Conservation (phyloP, 2,797 vertebrate genomes). For the Anisognathus igniventris region DNA sequence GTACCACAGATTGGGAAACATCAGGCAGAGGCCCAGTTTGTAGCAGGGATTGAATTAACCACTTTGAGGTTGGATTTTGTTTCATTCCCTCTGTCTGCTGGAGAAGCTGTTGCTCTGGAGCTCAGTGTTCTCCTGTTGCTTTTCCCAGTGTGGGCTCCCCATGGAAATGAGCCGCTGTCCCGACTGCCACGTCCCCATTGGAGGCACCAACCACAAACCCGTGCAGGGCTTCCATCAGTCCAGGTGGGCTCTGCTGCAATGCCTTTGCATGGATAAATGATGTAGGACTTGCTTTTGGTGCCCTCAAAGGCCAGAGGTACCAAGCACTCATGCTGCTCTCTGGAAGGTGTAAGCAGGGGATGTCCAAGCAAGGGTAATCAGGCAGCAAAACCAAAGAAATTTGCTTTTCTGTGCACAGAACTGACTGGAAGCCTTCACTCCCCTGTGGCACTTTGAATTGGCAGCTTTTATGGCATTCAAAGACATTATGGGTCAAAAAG, state of each 20-base stretch:
- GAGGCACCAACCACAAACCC: slow-evolving; percentile 70
- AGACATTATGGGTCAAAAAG: neutral
- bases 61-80: neutral
- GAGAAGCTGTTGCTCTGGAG: neutral
- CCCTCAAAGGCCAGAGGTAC: neutral
- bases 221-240: slow-evolving; percentile 9
- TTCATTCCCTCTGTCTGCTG: neutral
- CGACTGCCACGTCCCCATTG: slow-evolving; percentile 77
- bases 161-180: slow-evolving; percentile 72
- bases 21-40: neutral
- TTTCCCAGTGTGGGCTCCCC: slow-evolving; percentile 84
- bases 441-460: neutral
- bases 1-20: neutral
- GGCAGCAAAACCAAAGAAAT: neutral
- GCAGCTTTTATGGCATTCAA: neutral
- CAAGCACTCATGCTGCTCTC: neutral
- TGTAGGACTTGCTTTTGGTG: neutral
- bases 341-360: neutral
- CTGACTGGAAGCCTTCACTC: neutral
- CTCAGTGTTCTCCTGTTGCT: neutral
- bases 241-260: neutral
- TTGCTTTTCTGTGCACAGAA: neutral
- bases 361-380: neutral
- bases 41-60: neutral
- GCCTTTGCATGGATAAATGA: neutral